Percentiles rank a stretch among this genome's conserved stretches.
Conservation (phyloP, 2,888 invertebrate species). For the Catocala nupta region DNA sequence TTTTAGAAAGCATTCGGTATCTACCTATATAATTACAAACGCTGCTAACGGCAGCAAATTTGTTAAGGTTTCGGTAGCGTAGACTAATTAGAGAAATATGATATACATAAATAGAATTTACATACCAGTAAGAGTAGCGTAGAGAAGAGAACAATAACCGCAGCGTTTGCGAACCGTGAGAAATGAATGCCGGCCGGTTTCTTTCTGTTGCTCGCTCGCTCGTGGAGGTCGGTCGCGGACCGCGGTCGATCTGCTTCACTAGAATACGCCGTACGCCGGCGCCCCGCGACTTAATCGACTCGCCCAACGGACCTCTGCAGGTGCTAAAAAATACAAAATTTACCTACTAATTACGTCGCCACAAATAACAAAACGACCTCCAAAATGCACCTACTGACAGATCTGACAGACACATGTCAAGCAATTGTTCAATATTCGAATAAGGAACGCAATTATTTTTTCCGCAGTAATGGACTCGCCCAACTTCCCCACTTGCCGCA, state of each 20-base stretch:
- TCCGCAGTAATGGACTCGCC: slow-evolving; percentile 77
- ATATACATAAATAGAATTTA: slow-evolving; percentile 40
- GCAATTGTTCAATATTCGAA: slow-evolving; percentile 68
- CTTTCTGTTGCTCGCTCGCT: slow-evolving; percentile 72
- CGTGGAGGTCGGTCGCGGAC: slow-evolving; percentile 65
- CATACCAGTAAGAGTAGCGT: slow-evolving; percentile 66
- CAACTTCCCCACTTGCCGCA: slow-evolving; percentile 80
- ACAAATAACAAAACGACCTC: slow-evolving; percentile 62
- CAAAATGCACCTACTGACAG: slow-evolving; percentile 61
- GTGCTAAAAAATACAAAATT: slow-evolving; percentile 66
- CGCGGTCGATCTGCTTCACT: slow-evolving; percentile 74
- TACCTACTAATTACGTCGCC: slow-evolving; percentile 58
- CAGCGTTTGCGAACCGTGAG: slow-evolving; percentile 76
- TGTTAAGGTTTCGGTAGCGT: background rate
- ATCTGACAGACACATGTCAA: slow-evolving; percentile 62
- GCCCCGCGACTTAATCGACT: slow-evolving; percentile 74
- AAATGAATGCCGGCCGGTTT: slow-evolving; percentile 82
- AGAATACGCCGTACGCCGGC: slow-evolving; percentile 72
- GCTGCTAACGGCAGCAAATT: background rate
- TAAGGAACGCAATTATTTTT: slow-evolving; percentile 69
- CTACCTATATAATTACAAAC: background rate
- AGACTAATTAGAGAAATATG: slow-evolving; percentile 8
- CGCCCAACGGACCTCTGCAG: slow-evolving; percentile 74
- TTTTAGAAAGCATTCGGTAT: background rate
- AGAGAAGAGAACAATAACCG: slow-evolving; percentile 62